Conservation (phyloP, 2,797 vertebrate species). For the Syngnathus rostellatus region DNA sequence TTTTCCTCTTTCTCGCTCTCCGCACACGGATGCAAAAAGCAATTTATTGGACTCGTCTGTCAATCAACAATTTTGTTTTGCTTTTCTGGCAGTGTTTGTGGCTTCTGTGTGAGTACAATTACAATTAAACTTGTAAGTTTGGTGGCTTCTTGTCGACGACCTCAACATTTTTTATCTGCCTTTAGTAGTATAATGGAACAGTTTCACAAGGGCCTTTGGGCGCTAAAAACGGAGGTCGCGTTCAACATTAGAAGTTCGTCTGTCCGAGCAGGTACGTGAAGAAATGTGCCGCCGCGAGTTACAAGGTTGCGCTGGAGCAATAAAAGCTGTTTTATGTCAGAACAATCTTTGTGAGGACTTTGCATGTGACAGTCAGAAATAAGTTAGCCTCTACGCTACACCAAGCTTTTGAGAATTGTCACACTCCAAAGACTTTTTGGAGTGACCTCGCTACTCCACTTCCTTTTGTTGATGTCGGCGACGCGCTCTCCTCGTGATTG, state of each 20-base stretch:
- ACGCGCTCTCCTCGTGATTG: constrained; percentile 32
- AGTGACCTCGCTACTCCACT: constrained; percentile 35
- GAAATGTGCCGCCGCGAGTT: not conserved
- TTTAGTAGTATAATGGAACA: not conserved
- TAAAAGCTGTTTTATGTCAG: constrained; percentile 15
- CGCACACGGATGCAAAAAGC: not conserved
- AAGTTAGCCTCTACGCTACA: constrained; percentile 50
- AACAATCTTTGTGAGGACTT: constrained; percentile 57
- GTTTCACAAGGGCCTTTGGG: not conserved
- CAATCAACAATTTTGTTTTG: not conserved
- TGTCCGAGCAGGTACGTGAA: not conserved
- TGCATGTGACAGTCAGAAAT: constrained; percentile 43
- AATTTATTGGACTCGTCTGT: not conserved
- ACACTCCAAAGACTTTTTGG: constrained; percentile 40
- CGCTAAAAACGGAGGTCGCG: not conserved
- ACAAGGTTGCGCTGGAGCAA: constrained; percentile 1
- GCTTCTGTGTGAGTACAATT: not conserved
- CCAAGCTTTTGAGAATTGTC: constrained; percentile 43
- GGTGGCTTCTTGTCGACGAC: not conserved
- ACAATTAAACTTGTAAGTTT: no score
- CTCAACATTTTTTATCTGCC: not conserved
- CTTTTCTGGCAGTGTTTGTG: not conserved
- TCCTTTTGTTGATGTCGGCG: constrained; percentile 29
- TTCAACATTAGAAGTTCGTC: not conserved
- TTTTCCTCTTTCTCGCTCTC: constrained; percentile 1